A percentile compares a stretch with the other conserved stretches of the same genome.
These are phyloP conservation scores for Mastomys coucha DNA, from an alignment of 2,113 vertebrate genomes.

Conservation along the genomic window DNA sequence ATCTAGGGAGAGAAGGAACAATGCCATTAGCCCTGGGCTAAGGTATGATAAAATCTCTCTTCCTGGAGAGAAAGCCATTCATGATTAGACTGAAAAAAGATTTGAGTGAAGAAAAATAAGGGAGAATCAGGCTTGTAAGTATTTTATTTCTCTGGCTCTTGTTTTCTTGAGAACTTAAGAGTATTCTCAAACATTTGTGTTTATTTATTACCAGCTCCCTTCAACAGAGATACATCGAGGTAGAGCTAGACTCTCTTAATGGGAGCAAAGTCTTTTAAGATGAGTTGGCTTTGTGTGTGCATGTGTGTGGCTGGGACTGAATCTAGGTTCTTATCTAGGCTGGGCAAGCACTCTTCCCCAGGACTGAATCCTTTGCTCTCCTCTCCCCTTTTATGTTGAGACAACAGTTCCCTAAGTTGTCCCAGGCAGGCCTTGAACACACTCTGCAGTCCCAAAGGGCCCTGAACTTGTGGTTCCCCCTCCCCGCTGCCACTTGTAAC, in stretches of 20 bases:
- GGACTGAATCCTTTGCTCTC: too few relatives aligned
- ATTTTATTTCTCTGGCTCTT: neutral
- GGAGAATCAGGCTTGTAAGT: neutral
- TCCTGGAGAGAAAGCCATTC: slow-evolving; percentile 10
- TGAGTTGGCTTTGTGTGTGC: neutral
- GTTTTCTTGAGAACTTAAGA: neutral
- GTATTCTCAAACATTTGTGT: neutral
- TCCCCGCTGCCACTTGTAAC: neutral
- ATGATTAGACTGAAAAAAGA: neutral
- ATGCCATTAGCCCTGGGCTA: neutral
- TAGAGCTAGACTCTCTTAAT: neutral
- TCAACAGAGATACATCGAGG: neutral
- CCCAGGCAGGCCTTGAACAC: neutral
- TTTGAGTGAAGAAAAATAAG: neutral
- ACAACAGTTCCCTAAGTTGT: neutral
- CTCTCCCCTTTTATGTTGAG: neutral
- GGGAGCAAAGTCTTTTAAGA: neutral
- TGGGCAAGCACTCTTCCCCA: neutral
- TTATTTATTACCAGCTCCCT: slow-evolving; percentile 38
- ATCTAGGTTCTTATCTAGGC: neutral
- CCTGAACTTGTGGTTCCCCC: neutral
- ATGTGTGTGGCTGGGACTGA: neutral
- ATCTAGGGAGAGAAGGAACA: neutral
- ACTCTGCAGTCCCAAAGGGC: too few relatives aligned
- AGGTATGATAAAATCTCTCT: neutral